Percentiles rank a stretch among this genome's conserved stretches.
Evolutionary conservation across 2,888 invertebrate genomes (phyloP).

Genomic region (Drosophila pegasa): DNA sequence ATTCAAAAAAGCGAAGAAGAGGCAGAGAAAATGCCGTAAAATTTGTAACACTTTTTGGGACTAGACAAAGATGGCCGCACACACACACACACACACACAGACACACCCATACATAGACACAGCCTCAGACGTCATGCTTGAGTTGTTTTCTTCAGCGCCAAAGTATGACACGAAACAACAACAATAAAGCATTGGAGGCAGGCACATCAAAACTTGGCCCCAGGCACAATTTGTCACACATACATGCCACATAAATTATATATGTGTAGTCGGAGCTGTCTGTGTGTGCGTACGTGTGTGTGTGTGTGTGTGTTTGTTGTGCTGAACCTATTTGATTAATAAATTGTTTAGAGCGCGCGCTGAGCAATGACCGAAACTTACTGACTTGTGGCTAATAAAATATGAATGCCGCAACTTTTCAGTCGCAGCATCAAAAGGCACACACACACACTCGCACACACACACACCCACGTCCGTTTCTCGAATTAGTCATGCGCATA

Average conservation of each 20-base stretch:
- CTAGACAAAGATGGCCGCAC: conserved; percentile 27
- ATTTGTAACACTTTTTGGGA: conserved; percentile 77
- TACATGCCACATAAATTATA: conserved; percentile 72
- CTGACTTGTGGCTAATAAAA: conserved; percentile 77
- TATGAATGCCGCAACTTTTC: conserved; percentile 73
- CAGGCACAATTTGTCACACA: conserved; percentile 78
- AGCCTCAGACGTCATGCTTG: conserved; percentile 37
- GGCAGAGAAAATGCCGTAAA: conserved; percentile 66
- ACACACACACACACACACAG: conserved; percentile 23
- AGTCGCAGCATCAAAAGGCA: conserved; percentile 66
- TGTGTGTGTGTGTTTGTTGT: conserved; percentile 17
- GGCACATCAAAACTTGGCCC: conserved; percentile 69
- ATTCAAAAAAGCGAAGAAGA: conserved; percentile 22
- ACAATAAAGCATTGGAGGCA: conserved; percentile 43
- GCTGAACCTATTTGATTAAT: conserved; percentile 70
- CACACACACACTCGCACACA: conserved; percentile 12
- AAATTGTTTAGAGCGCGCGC: conserved; percentile 75
- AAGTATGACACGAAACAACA: conserved; percentile 35
- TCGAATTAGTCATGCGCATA: conserved; percentile 77
- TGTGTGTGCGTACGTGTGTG: background rate
- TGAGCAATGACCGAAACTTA: conserved; percentile 69
- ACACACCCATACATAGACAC: conserved; percentile 8
- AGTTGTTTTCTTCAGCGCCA: conserved; percentile 12
- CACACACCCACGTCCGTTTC: conserved; percentile 27
- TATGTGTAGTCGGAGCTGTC: conserved; percentile 25